These are phyloP conservation scores for Pentalonia nigronervosa DNA, from an alignment of 1,140 invertebrate species.

Conservation along the genomic window DNA sequence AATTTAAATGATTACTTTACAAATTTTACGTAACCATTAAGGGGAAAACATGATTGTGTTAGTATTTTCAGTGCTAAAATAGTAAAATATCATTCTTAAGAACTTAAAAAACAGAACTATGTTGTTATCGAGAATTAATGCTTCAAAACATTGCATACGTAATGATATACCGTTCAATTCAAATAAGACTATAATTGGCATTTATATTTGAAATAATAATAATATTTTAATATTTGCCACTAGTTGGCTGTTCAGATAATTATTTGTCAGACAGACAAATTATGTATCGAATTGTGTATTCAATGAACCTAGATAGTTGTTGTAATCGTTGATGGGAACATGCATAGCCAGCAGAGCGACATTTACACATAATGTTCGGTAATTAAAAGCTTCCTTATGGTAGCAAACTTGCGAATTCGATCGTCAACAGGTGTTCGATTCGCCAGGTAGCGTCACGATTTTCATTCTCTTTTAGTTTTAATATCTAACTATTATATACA, in stretches of 20 bases:
- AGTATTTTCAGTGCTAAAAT: not conserved
- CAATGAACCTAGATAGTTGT: not conserved
- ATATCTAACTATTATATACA: too few relatives aligned
- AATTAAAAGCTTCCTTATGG: not conserved
- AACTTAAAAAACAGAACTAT: not conserved
- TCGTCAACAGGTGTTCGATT: not conserved
- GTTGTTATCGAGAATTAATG: not conserved
- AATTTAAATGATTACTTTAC: not conserved
- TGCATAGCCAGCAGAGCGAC: not conserved
- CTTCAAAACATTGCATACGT: not conserved
- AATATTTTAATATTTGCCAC: not conserved
- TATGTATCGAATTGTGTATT: not conserved
- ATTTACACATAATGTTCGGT: not conserved
- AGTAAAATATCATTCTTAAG: not conserved
- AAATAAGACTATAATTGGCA: too few relatives aligned
- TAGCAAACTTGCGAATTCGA: not conserved
- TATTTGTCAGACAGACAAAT: not conserved
- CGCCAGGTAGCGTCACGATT: not conserved
- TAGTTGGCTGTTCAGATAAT: not conserved
- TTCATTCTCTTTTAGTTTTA: not conserved
- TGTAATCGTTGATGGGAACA: not conserved
- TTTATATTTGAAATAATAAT: not conserved
- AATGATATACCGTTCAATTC: not conserved
- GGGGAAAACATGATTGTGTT: not conserved
- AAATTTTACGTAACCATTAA: too few relatives aligned